phyloP scores from a whole-genome alignment of 2,797 vertebrate species.

The Gadopsis marmoratus region DNA sequence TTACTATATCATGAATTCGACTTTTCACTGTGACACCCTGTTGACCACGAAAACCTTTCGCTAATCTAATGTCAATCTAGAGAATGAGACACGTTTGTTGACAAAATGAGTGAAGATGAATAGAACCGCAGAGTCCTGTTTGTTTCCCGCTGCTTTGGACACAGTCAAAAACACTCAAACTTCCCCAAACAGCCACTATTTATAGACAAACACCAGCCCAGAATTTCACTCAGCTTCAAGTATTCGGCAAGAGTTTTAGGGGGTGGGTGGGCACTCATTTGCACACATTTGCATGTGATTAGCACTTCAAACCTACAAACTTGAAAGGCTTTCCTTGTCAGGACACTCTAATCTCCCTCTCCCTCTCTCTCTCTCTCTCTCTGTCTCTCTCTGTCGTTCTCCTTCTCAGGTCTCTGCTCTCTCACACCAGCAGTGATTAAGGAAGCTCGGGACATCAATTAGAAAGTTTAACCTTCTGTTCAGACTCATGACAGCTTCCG shows the following conservation, averaged over 20 bases:
- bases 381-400: constrained; percentile 38
- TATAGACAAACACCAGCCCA: constrained; percentile 77
- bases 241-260: constrained; percentile 73
- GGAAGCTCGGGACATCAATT: constrained; percentile 78
- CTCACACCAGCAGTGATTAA: constrained; percentile 70
- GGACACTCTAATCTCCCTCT: constrained; percentile 79
- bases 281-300: constrained; percentile 88
- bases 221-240: constrained; percentile 73
- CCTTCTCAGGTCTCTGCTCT: constrained; percentile 65
- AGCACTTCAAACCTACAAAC: constrained; percentile 89
- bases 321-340: constrained; percentile 88
- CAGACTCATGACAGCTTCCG: constrained; percentile 54
- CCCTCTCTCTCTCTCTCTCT: constrained; percentile 45
- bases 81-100: constrained; percentile 8
- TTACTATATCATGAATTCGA: constrained; percentile 9
- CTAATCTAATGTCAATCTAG: background rate
- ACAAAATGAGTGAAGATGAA: constrained; percentile 5
- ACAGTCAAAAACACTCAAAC: constrained; percentile 68
- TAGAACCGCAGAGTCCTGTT: constrained; percentile 1
- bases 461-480: constrained; percentile 77
- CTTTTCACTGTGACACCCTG: background rate
- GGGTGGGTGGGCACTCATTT: constrained; percentile 82
- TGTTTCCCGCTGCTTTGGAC: constrained; percentile 31
- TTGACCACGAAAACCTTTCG: constrained; percentile 6
- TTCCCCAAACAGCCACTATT: constrained; percentile 79